Conservation (phyloP, 2,888 invertebrate species). For the Drosophila nr. perissopoda region DNA sequence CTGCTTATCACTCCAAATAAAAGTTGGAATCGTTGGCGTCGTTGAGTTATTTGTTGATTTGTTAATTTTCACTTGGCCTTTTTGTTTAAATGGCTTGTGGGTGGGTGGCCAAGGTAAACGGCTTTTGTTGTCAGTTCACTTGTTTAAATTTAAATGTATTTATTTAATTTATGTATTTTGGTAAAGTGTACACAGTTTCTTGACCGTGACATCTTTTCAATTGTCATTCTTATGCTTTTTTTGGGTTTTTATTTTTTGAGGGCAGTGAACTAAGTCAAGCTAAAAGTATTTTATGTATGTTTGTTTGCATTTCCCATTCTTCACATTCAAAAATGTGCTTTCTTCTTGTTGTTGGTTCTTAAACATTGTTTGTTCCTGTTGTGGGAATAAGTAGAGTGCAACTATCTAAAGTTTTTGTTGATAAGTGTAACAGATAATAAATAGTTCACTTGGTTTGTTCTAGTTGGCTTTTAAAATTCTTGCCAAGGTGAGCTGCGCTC, state of each 20-base stretch:
- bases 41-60: slow-evolving; percentile 28
- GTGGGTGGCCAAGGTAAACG: slow-evolving; percentile 66
- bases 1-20: slow-evolving; percentile 32
- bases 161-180: slow-evolving; percentile 71
- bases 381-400: slow-evolving; percentile 25
- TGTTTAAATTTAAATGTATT: slow-evolving; percentile 43
- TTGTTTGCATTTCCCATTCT: slow-evolving; percentile 9
- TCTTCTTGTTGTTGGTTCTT: slow-evolving; percentile 23
- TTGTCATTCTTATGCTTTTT: slow-evolving; percentile 16
- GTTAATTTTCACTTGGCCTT: slow-evolving; percentile 57
- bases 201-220: slow-evolving; percentile 69
- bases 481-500: background rate
- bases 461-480: background rate
- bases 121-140: slow-evolving; percentile 43
- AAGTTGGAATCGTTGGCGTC: background rate
- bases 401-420: slow-evolving; percentile 22
- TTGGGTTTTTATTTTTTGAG: slow-evolving; percentile 9
- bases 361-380: slow-evolving; percentile 4
- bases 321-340: slow-evolving; percentile 20
- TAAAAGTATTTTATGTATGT: background rate
- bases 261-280: slow-evolving; percentile 53
- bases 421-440: slow-evolving; percentile 35
- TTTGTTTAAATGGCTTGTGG: slow-evolving; percentile 18
- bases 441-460: slow-evolving; percentile 5
- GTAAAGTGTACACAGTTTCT: slow-evolving; percentile 47